phyloP scores from a whole-genome alignment of 2,797 vertebrate genomes.

The Microchirus variegatus region DNA sequence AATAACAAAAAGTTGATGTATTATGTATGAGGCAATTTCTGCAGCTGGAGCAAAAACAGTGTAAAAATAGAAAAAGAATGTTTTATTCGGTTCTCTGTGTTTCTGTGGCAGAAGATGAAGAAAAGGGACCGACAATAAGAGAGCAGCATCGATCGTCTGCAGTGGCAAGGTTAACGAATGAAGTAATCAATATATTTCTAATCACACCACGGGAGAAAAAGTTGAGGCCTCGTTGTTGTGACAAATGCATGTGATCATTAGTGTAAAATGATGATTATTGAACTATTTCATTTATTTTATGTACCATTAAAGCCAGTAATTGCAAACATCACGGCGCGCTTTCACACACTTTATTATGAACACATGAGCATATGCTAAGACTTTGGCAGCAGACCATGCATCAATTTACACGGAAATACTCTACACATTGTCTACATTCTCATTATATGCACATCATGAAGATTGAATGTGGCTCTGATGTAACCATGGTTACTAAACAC shows the following conservation, averaged over 20 bases:
- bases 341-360: constrained; percentile 10
- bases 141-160: constrained; percentile 47
- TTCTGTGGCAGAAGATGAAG: constrained; percentile 48
- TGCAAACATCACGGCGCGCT: constrained; percentile 10
- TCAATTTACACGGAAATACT: constrained; percentile 6
- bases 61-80: constrained; percentile 50
- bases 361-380: neutral
- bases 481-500: constrained; percentile 33
- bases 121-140: constrained; percentile 23
- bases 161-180: constrained; percentile 38
- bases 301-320: constrained; percentile 45
- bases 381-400: neutral
- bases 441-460: constrained; percentile 18
- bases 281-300: constrained; percentile 44
- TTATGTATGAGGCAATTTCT: constrained; percentile 78
- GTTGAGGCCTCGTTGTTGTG: constrained; percentile 24
- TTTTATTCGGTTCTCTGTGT: constrained; percentile 50
- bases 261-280: constrained; percentile 43
- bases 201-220: constrained; percentile 45
- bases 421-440: constrained; percentile 6
- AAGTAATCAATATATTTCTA: constrained; percentile 51
- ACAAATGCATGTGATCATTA: constrained; percentile 41
- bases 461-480: constrained; percentile 24
- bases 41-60: constrained; percentile 56
- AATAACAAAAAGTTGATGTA: constrained; percentile 72